These are phyloP conservation scores for Lepisosteus osseus DNA, from an alignment of 2,113 vertebrate species.

Conservation along the genomic window DNA sequence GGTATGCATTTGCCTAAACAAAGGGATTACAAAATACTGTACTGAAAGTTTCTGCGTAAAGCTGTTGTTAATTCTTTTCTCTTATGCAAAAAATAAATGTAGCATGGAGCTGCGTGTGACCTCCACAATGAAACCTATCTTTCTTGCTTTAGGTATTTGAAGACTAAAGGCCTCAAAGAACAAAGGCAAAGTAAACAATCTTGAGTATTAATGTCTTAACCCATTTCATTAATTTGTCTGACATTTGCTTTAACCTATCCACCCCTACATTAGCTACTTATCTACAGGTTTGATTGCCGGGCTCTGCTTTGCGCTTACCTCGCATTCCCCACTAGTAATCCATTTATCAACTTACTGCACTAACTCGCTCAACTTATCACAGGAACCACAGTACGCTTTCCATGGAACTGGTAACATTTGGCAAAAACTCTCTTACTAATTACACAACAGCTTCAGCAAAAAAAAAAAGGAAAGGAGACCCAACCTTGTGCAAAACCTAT, in stretches of 20 bases:
- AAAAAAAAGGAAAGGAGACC: conserved; percentile 44
- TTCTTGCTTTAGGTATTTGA: conserved; percentile 26
- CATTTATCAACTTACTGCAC: conserved; percentile 54
- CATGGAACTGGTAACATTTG: not conserved
- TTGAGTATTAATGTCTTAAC: not conserved
- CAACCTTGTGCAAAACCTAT: conserved; percentile 53
- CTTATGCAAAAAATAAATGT: conserved; percentile 54
- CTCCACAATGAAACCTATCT: conserved; percentile 35
- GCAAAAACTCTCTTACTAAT: not conserved
- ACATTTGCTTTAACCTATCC: not conserved
- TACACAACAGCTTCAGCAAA: not conserved
- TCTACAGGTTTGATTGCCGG: not conserved
- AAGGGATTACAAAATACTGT: not conserved
- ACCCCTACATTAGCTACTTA: not conserved
- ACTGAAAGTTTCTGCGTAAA: conserved; percentile 13
- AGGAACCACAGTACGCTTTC: not conserved
- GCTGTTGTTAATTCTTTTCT: conserved; percentile 27
- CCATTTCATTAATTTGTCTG: not conserved
- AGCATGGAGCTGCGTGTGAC: conserved; percentile 38
- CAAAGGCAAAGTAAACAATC: not conserved
- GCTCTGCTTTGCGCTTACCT: not conserved
- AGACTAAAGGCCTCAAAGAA: conserved; percentile 31
- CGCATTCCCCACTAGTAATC: conserved; percentile 21
- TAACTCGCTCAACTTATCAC: not conserved
- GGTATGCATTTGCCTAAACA: conserved; percentile 28